Base-by-base conservation (phyloP, 1,140 invertebrate species). In the Drosophila nigrodunni region DNA sequence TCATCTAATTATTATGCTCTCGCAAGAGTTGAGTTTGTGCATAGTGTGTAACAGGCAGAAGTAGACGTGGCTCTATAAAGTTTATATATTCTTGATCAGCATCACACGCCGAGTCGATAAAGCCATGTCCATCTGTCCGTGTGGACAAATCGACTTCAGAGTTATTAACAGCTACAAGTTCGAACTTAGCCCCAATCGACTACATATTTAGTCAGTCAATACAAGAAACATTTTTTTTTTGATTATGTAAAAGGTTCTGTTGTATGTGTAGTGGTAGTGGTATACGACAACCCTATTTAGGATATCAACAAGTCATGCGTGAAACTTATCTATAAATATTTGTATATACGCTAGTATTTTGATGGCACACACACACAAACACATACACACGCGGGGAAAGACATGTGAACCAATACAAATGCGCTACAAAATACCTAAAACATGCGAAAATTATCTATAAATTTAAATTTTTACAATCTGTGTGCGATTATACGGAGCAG, bases 391-490 rank as follows among this genome's bases (percentile, higher is more conserved):
- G 4, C 25, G 25, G 25, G 25, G 25, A 30, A 30, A 30, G 25
- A 30, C 25, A 30, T 46, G 21, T 10, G 50, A 50, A 62, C 47
- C 54, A 44, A 55, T 60, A 52, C 54, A 41, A 55, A 41, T 60
- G 57, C 34, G n/a, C 47, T 43, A 80, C 44, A 44, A 81, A 86
- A 80, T 64, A 79, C 68, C 79, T 77, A 88, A 87, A 88, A 88
- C 80, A 88, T 87, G 83, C 83, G 83, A 88, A 87, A 88, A 88
- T 88, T 83, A 88, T 88, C 83, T 88, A 88, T 89, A 88, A 88
- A 89, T 88, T 89, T 83, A 89, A 88, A 88, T 83, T 88, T 87
- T 88, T 88, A 88, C 83, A 88, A 88, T 88, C 85, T 88, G 83
- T 83, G 83, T 64, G 80, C 83, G 83, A 88, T 88, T 88, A 80